phyloP scores from a whole-genome alignment of 2,888 invertebrate species.

The Stramonita haemastoma region DNA sequence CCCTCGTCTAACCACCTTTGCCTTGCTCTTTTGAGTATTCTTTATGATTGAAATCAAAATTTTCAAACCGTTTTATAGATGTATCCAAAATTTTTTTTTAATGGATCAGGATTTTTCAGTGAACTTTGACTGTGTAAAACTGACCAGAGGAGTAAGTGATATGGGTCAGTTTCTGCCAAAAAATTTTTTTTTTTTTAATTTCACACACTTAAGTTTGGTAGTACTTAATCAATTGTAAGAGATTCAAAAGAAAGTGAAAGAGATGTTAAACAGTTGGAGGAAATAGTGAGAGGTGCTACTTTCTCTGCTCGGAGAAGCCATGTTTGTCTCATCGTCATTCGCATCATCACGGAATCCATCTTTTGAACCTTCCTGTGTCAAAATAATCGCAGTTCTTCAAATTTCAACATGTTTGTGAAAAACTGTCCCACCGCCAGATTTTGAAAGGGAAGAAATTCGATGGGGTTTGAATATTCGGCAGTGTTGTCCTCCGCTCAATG shows the following conservation, averaged over 20 bases:
- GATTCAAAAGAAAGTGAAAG: too few species aligned
- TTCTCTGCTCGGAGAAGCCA: background rate
- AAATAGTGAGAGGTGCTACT: background rate
- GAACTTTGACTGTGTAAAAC: background rate
- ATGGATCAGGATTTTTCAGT: background rate
- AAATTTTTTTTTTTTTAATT: too few species aligned
- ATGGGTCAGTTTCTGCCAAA: background rate
- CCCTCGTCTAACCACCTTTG: too few species aligned
- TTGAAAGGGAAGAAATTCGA: background rate
- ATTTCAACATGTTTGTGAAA: background rate
- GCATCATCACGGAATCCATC: constrained; percentile 27
- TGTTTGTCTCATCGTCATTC: background rate
- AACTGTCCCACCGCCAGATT: background rate
- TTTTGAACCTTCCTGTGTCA: constrained; percentile 4
- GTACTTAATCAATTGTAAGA: too few species aligned
- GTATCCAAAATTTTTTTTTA: too few species aligned
- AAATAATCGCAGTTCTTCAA: constrained; percentile 3
- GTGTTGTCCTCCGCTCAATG: background rate
- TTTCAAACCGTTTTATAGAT: too few species aligned
- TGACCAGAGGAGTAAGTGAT: background rate
- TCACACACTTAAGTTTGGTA: too few species aligned
- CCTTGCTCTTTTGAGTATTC: too few species aligned
- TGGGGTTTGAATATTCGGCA: background rate
- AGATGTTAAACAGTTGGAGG: background rate
- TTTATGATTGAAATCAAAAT: too few species aligned